Percentiles rank a stretch among this genome's conserved stretches.
phyloP scores from a whole-genome alignment of 1,140 invertebrate genomes.

The Psilanteris sp. region DNA sequence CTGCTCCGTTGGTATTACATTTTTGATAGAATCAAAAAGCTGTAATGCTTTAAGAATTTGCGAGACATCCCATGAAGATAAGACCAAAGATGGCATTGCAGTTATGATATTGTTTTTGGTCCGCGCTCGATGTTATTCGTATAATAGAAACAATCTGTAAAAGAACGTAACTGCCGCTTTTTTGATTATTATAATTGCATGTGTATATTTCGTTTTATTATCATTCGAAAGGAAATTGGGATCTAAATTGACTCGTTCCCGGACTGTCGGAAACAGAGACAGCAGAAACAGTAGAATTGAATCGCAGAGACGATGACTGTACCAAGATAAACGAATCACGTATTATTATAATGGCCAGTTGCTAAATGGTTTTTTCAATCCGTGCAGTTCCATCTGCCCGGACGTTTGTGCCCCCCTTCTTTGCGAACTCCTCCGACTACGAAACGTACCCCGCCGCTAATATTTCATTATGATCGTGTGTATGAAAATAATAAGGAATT shows the following conservation, averaged over 20 bases:
- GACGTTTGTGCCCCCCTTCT: constrained; percentile 26
- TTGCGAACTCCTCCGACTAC: constrained; percentile 45
- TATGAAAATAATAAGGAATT: constrained; percentile 80
- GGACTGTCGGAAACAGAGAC: constrained; percentile 65
- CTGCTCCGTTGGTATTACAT: too few relatives aligned
- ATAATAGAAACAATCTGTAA: constrained; percentile 47
- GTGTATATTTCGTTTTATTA: constrained; percentile 64
- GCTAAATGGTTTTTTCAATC: constrained; percentile 81
- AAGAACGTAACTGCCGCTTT: constrained; percentile 48
- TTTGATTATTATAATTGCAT: constrained; percentile 64
- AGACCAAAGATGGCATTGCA: constrained; percentile 17
- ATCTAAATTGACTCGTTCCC: constrained; percentile 63
- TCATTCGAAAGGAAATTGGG: constrained; percentile 63
- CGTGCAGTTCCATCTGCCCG: constrained; percentile 65
- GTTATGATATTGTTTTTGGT: constrained; percentile 30
- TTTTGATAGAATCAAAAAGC: constrained; percentile 10
- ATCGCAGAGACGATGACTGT: constrained; percentile 69
- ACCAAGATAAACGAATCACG: constrained; percentile 80
- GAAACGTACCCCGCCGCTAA: constrained; percentile 69
- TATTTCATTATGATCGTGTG: constrained; percentile 78
- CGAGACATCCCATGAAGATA: too few relatives aligned
- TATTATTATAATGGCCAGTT: constrained; percentile 81
- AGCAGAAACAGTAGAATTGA: constrained; percentile 62
- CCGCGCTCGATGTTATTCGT: constrained; percentile 18
- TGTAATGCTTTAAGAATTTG: constrained; percentile 9